phyloP scores from a whole-genome alignment of 1,140 invertebrate genomes.

The Mylabris phalerata region DNA sequence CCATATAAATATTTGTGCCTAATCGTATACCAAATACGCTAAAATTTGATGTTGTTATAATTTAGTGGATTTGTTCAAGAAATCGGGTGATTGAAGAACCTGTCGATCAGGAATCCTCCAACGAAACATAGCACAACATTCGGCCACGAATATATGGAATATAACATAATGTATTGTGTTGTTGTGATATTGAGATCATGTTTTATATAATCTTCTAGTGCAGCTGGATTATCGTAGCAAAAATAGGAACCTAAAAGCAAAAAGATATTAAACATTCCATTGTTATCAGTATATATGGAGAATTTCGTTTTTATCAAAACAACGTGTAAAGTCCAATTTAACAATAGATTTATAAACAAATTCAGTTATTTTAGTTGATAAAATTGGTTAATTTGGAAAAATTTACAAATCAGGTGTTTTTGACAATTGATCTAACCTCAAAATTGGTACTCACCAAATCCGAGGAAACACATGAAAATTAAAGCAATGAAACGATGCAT shows the following conservation, averaged over 20 bases:
- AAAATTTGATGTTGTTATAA: constrained; percentile 36
- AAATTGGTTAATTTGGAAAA: not conserved
- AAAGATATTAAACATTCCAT: constrained; percentile 19
- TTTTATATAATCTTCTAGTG: constrained; percentile 82
- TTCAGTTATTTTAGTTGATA: too few species aligned
- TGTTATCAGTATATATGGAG: not conserved
- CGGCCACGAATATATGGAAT: constrained; percentile 96
- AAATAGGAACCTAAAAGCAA: constrained; percentile 86
- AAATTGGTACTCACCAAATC: constrained; percentile 61
- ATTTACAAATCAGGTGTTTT: constrained; percentile 2
- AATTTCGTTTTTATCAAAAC: not conserved
- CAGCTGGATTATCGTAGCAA: constrained; percentile 94
- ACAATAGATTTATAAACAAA: constrained; percentile 3
- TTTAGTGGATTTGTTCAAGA: not conserved
- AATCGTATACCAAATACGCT: constrained; percentile 88
- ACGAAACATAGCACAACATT: constrained; percentile 94
- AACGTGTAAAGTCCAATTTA: not conserved
- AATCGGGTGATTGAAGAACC: constrained; percentile 42
- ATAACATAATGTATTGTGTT: constrained; percentile 77
- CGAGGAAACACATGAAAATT: constrained; percentile 78
- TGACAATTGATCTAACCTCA: constrained; percentile 9
- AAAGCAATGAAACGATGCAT: constrained; percentile 63
- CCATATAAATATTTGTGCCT: constrained; percentile 87
- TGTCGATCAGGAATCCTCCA: constrained; percentile 91
- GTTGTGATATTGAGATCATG: constrained; percentile 75